These are phyloP conservation scores for Tachypleus tridentatus DNA, from an alignment of 1,140 invertebrate genomes.

Conservation along the genomic window DNA sequence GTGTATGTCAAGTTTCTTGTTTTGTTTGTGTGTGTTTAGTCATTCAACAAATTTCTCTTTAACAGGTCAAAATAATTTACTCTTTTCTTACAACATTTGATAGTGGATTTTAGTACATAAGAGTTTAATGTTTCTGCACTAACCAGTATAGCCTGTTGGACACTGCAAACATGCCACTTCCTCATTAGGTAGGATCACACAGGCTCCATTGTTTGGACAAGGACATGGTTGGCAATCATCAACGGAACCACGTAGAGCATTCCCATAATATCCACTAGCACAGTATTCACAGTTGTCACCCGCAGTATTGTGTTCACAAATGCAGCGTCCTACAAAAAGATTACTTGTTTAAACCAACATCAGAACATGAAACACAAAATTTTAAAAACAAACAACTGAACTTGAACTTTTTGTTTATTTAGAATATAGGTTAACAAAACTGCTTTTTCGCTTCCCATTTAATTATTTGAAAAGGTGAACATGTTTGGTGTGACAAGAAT, in stretches of 20 bases:
- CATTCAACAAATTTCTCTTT: too few relatives aligned
- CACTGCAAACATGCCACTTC: conserved; percentile 87
- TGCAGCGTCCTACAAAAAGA: conserved; percentile 69
- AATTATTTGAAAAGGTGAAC: too few relatives aligned
- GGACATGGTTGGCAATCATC: conserved; percentile 86
- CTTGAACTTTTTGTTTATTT: conserved; percentile 25
- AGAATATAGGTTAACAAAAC: too few relatives aligned
- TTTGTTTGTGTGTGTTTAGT: too few relatives aligned
- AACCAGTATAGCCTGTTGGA: conserved; percentile 79
- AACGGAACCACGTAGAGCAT: conserved; percentile 58
- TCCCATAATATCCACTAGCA: conserved; percentile 72
- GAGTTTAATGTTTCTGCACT: conserved; percentile 9
- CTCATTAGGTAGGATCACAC: conserved; percentile 71
- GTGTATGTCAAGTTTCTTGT: too few relatives aligned
- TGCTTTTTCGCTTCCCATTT: too few relatives aligned
- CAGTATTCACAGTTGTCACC: conserved; percentile 74
- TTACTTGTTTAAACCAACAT: conserved; percentile 36
- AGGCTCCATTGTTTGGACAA: conserved; percentile 85
- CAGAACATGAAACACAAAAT: conserved; percentile 89
- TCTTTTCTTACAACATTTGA: too few relatives aligned
- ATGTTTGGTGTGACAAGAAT: too few relatives aligned
- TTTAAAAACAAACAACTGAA: conserved; percentile 82
- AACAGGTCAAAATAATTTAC: too few relatives aligned
- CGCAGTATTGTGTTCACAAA: conserved; percentile 93
- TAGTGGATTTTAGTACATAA: too few relatives aligned